Evolutionary conservation across 2,888 invertebrate genomes (phyloP).

Genomic region (Ornithoptera alexandrae): DNA sequence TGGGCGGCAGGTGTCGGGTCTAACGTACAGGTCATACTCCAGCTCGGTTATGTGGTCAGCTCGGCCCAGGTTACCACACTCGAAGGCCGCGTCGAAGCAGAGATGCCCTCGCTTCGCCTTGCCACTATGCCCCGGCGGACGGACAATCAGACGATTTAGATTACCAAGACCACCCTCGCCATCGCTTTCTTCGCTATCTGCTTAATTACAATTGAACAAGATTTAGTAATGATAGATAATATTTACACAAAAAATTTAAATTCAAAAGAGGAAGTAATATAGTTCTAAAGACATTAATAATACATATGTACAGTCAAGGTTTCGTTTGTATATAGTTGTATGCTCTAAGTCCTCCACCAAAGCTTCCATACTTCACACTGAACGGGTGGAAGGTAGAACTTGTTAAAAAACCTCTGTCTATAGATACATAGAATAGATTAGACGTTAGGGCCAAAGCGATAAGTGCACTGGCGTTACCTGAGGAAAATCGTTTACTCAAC

Average conservation of each 20-base stretch:
- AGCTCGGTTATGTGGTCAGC: conserved; percentile 95
- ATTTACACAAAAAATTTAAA: no score
- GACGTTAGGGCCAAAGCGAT: conserved; percentile 46
- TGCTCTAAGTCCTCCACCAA: conserved; percentile 74
- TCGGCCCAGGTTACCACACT: conserved; percentile 97
- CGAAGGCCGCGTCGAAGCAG: conserved; percentile 98
- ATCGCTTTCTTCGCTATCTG: conserved; percentile 95
- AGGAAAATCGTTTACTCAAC: conserved; percentile 59
- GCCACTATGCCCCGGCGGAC: conserved; percentile 95
- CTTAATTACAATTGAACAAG: neutral
- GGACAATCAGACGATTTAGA: conserved; percentile 91
- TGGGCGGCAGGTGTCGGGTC: conserved; percentile 98
- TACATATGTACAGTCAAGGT: conserved; percentile 66
- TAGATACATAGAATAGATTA: conserved; percentile 39
- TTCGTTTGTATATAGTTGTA: conserved; percentile 83
- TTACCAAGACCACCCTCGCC: conserved; percentile 96
- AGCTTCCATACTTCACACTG: conserved; percentile 49
- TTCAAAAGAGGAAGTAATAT: no score
- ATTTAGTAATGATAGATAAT: neutral
- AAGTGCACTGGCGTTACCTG: conserved; percentile 52
- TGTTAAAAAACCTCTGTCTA: conserved; percentile 22
- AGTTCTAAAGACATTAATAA: neutral
- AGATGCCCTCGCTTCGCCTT: conserved; percentile 97
- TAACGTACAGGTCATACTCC: conserved; percentile 97
- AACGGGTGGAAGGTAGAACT: conserved; percentile 28